Evolutionary conservation across 2,113 vertebrate genomes (phyloP), one percentile per base, ranked within the genome.

Genomic region (Setophaga coronata): DNA sequence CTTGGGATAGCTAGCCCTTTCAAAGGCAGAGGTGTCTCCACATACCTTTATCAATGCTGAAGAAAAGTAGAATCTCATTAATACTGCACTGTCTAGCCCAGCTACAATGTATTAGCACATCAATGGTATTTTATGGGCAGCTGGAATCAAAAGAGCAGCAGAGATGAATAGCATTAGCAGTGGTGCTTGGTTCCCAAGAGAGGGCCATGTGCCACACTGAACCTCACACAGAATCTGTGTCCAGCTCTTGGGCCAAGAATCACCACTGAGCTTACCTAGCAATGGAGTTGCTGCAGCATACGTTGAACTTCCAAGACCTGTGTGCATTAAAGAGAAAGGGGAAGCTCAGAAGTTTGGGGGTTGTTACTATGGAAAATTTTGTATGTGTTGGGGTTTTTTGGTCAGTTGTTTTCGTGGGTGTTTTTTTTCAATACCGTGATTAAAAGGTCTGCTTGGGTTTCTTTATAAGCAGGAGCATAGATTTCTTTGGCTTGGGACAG

Each of bases 341-440:
- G 40, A 80, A 48, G 10, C 54, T 72, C 20, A 18, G 19, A 85
- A 69, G 7, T 36, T 7, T 18, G 14, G 25, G 38, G 6, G 1
- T 33, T 47, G 5, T 11, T 65, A 43, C 5, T 51, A 13, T 4
- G 12, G 43, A 56, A 26, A 31, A 28, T 53, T 84, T 50, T 4
- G 7, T 2, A 9, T 40, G 28, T 24, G 15, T 16, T 45, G n/a
- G 17, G 23, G 6, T 6, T 26, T 57, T 51, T 38, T 57, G 1
- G 6, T 64, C 8, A 42, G 5, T 6, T 28, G 14, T 21, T 61
- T 70, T 34, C 38, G 9, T 17, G 23, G 11, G 7, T 12, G 0
- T 1, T 48, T 66, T 66, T 43, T 53, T 21, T 23, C 20, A 82
- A 54, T 24, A 25, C 20, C 31, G 12, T 28, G 56, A 69, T 28